Evolutionary conservation across 2,797 vertebrate species (phyloP).

Genomic region (Tiaroga cobitis): DNA sequence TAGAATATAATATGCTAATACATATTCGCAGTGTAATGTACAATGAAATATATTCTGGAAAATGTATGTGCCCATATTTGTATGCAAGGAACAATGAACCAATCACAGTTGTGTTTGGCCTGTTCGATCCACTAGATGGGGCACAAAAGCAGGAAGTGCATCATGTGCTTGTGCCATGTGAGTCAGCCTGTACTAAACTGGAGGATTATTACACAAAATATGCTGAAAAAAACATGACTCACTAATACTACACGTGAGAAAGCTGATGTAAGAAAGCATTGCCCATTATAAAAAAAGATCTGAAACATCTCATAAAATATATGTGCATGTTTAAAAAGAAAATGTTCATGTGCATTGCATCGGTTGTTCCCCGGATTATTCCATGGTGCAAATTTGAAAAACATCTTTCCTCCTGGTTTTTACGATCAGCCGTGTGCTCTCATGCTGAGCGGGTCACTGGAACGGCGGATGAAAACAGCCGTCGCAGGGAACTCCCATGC

Average conservation of each 20-base stretch:
- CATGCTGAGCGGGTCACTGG: constrained; percentile 7
- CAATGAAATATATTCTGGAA: neutral
- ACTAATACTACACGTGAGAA: constrained; percentile 21
- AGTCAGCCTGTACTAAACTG: constrained; percentile 35
- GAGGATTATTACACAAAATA: constrained; percentile 51
- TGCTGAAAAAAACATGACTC: constrained; percentile 25
- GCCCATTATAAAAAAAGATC: neutral
- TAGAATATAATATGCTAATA: neutral
- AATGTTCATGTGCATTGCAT: neutral
- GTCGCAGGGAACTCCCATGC: constrained; percentile 38
- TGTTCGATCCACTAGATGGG: constrained; percentile 61
- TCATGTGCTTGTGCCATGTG: constrained; percentile 48
- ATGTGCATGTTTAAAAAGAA: neutral
- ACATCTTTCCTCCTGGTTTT: neutral
- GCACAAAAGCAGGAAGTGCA: constrained; percentile 39
- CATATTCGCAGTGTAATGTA: neutral
- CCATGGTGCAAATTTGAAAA: neutral
- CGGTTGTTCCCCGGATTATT: neutral
- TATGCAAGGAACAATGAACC: neutral
- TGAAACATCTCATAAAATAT: neutral
- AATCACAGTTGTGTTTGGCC: neutral
- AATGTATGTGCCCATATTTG: neutral
- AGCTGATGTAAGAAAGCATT: constrained; percentile 1
- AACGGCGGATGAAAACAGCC: constrained; percentile 32
- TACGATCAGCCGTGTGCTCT: neutral